Percentiles rank a stretch among this genome's conserved stretches.
phyloP scores from a whole-genome alignment of 1,140 invertebrate genomes.

The Pseudomyrmex sp. region DNA sequence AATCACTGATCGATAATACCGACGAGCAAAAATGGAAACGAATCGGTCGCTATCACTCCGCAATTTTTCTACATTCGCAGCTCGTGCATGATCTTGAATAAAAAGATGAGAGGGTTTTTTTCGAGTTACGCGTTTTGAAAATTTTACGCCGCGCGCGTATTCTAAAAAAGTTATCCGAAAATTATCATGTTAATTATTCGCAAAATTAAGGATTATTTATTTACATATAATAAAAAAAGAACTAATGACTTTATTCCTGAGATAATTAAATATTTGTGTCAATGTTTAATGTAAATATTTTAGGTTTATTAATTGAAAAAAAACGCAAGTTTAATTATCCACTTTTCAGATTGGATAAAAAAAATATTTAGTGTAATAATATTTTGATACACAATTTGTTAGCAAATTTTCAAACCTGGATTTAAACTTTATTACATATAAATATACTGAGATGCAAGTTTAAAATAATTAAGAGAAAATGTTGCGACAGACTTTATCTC shows the following conservation, averaged over 20 bases:
- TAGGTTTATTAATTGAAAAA: too few species aligned
- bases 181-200: too few species aligned
- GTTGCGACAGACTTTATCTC: not conserved
- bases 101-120: not conserved
- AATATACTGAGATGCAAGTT: not conserved
- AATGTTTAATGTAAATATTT: too few species aligned
- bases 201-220: too few species aligned
- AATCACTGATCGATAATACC: slow-evolving; percentile 21
- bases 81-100: too few species aligned
- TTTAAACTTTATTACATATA: slow-evolving; percentile 9
- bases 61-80: slow-evolving; percentile 4
- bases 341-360: too few species aligned
- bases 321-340: too few species aligned
- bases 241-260: not conserved
- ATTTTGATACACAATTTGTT: too few species aligned
- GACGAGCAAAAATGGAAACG: slow-evolving; percentile 25
- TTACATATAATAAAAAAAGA: not conserved
- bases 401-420: too few species aligned
- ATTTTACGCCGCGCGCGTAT: not conserved
- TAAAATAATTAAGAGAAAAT: slow-evolving; percentile 44
- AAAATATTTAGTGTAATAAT: too few species aligned
- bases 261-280: not conserved
- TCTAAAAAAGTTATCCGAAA: too few species aligned
- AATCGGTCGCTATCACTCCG: not conserved
- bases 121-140: not conserved